Evolutionary conservation across 2,888 invertebrate genomes (phyloP).

Genomic region (Pecten maximus): DNA sequence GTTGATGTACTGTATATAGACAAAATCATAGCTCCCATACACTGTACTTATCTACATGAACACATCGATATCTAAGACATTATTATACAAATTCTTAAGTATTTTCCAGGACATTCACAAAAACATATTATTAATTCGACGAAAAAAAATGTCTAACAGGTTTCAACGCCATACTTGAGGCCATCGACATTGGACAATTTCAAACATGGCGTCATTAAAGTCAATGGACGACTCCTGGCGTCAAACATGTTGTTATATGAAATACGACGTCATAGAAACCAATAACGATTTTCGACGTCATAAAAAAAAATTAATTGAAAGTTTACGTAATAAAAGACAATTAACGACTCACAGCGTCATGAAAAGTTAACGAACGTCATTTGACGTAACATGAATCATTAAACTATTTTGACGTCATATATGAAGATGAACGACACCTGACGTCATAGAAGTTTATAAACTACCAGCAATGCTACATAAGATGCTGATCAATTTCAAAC

Average conservation of each 20-base stretch:
- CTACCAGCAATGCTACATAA: too few species aligned
- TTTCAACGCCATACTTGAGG: not conserved
- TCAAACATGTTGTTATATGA: not conserved
- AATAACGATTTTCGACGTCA: too few species aligned
- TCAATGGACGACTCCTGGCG: not conserved
- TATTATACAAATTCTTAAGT: not conserved
- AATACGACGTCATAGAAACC: not conserved
- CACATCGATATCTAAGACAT: not conserved
- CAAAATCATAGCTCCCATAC: not conserved
- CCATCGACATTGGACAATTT: too few species aligned
- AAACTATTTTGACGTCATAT: not conserved
- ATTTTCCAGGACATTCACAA: not conserved
- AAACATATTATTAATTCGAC: not conserved
- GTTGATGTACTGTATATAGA: not conserved
- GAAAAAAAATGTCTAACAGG: not conserved
- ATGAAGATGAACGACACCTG: not conserved
- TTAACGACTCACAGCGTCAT: too few species aligned
- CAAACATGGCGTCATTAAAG: not conserved
- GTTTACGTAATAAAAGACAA: too few species aligned
- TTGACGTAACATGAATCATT: too few species aligned
- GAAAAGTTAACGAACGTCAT: too few species aligned
- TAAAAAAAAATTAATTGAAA: too few species aligned
- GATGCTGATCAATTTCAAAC: too few species aligned
- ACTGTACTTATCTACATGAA: not conserved
- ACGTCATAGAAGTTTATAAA: not conserved